Base-by-base conservation (phyloP, 2,113 vertebrate species). In the Poicephalus gulielmi region DNA sequence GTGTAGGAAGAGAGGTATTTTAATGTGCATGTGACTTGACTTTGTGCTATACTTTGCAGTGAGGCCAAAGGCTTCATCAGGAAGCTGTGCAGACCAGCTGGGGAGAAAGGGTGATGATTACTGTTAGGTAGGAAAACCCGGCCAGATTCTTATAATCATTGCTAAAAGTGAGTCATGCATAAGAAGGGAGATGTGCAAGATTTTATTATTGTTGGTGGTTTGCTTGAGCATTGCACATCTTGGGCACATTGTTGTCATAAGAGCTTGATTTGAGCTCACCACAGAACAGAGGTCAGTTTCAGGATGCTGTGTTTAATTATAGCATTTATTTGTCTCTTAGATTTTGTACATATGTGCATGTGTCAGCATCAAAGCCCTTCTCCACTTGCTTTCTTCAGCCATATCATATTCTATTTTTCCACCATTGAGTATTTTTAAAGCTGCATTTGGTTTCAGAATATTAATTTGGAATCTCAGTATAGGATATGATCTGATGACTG, bases 1-100 rank as follows among this genome's bases (percentile, higher is more conserved):
- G 28, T 91, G 95, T 96, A 84, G 96, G 97, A 95, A 90, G 88
- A 74, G 59, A 92, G 82, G 75, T 91, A 93, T 95, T 96, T 96
- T 93, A 92, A 74, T 95, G 37, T 86, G 27, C 1, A 3, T 39
- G 52, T 70, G 69, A 71, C 68, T 63, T 90, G 53, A 24, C 35
- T 87, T 79, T 39, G 52, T 2, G n/a, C 88, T 90, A 9, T 71
- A 63, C 63, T 94, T 70, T 87, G 50, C 73, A 82, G 46, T 1
- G 22, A 50, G n/a, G 50, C 74, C 66, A 47, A 33, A 55, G 31
- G 31, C 53, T 68, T 93, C 62, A 9, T 30, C 91, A 90, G 91
- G 95, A 80, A 92, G 78, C 62, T 52, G 39, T 53, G 77, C 93
- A 87, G 74, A 78, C 78, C 50, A 70, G 0, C 46, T 49, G 63